Evolutionary conservation across 2,797 vertebrate species (phyloP).

Genomic region (Sebastes diaconus): DNA sequence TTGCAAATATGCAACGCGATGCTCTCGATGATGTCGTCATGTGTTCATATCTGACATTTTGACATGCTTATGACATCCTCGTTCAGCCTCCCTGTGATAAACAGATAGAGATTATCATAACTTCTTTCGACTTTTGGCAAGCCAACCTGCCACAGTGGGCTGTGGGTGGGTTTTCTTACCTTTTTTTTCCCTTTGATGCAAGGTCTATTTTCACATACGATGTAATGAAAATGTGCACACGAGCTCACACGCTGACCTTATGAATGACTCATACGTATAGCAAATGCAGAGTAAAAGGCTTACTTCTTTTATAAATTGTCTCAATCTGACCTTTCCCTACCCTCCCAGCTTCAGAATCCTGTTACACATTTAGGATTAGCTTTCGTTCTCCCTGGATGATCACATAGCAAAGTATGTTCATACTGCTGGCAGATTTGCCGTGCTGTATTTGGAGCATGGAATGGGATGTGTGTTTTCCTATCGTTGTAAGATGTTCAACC

Average conservation of each 20-base stretch:
- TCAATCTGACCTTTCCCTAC: neutral
- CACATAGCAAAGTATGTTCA: neutral
- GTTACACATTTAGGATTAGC: neutral
- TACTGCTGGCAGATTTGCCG: neutral
- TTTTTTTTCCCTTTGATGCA: neutral
- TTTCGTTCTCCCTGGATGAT: neutral
- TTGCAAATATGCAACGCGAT: neutral
- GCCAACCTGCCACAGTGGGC: neutral
- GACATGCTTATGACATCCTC: neutral
- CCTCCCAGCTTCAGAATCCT: neutral
- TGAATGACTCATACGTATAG: neutral
- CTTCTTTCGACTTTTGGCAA: neutral
- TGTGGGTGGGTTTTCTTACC: neutral
- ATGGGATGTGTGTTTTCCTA: neutral
- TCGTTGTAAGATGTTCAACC: neutral
- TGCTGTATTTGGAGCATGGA: neutral
- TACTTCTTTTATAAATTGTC: neutral
- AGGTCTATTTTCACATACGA: neutral
- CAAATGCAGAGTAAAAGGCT: neutral
- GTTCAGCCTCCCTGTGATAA: neutral
- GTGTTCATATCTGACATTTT: constrained; percentile 27
- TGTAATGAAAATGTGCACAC: neutral
- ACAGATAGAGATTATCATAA: neutral
- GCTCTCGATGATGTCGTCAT: neutral
- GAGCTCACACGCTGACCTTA: neutral